Conservation (phyloP, 2,888 invertebrate species). For the Eurois occulta region DNA sequence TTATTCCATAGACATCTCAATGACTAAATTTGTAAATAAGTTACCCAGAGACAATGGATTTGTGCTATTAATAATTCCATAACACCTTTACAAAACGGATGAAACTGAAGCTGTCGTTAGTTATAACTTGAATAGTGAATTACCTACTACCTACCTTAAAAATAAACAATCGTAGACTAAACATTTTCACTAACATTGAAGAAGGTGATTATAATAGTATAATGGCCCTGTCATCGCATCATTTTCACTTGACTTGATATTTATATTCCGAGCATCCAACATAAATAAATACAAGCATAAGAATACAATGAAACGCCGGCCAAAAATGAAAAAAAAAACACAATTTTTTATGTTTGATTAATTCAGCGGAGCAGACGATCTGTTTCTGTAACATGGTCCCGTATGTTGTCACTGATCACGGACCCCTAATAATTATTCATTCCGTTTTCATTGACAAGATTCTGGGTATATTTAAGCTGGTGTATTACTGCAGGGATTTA, state of each 20-base stretch:
- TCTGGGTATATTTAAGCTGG: slow-evolving; percentile 70
- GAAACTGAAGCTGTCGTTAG: not conserved
- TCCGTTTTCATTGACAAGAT: slow-evolving; percentile 72
- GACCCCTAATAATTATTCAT: slow-evolving; percentile 67
- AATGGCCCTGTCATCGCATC: not conserved
- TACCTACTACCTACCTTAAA: not conserved
- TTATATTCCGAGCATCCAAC: not conserved
- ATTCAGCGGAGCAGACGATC: slow-evolving; percentile 38
- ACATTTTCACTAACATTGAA: not conserved
- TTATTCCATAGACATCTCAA: not conserved
- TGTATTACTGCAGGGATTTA: slow-evolving; percentile 77
- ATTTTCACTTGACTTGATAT: slow-evolving; percentile 24
- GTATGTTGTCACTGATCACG: slow-evolving; percentile 58
- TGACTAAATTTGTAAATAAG: not conserved
- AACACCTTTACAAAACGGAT: not conserved
- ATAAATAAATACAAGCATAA: slow-evolving; percentile 17
- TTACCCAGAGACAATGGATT: not conserved
- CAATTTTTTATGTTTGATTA: slow-evolving; percentile 38
- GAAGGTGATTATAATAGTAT: not conserved
- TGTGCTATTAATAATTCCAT: not conserved
- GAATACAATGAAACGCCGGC: slow-evolving; percentile 19
- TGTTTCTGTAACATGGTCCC: slow-evolving; percentile 34
- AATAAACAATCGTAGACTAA: not conserved
- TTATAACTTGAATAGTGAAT: not conserved
- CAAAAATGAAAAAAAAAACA: slow-evolving; percentile 11